Evolutionary conservation across 2,113 vertebrate species (phyloP).

Genomic region (Suncus etruscus): DNA sequence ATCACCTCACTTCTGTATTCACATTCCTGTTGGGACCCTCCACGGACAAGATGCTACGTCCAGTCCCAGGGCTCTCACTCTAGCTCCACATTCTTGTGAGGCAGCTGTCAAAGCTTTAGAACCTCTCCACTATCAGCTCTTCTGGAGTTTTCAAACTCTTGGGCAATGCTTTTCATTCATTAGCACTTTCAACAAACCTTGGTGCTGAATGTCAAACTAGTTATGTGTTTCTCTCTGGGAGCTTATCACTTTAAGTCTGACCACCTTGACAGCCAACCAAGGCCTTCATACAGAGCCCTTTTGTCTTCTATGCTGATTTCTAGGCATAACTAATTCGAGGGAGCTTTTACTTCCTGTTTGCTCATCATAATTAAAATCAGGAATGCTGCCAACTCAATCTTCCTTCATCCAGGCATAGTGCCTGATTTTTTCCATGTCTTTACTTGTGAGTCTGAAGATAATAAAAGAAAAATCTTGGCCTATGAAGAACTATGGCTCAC

Average conservation of each 20-base stretch:
- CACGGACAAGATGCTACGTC: neutral
- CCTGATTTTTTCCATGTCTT: neutral
- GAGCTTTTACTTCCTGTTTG: neutral
- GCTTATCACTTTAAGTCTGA: neutral
- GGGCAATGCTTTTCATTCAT: neutral
- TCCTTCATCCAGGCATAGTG: neutral
- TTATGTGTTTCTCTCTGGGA: neutral
- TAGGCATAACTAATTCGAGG: neutral
- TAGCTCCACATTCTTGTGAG: neutral
- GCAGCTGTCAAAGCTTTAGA: neutral
- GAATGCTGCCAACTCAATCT: neutral
- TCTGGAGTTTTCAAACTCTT: slow-evolving; percentile 14
- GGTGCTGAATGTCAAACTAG: neutral
- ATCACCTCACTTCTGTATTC: neutral
- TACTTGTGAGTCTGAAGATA: neutral
- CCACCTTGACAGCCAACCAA: neutral
- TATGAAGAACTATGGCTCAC: neutral
- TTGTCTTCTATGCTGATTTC: neutral
- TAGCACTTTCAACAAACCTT: neutral
- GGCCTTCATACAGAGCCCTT: neutral
- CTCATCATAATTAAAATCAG: neutral
- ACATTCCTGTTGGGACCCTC: neutral
- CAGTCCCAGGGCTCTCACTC: neutral
- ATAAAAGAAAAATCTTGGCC: neutral
- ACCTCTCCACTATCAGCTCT: neutral